Conservation (phyloP, 2,797 vertebrate genomes). For the Oreortyx pictus region DNA sequence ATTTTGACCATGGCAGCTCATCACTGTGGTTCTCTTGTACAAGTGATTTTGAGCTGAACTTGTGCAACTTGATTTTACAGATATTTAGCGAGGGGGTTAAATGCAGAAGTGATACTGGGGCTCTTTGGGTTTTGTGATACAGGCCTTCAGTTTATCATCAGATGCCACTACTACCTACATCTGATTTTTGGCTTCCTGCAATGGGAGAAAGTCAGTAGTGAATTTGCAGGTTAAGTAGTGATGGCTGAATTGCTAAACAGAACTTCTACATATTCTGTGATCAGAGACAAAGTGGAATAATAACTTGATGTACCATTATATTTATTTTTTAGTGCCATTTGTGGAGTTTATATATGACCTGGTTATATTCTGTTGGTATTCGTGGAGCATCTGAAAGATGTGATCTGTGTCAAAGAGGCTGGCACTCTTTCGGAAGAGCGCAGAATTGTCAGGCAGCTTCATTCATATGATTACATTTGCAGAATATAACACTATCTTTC, state of each 20-base stretch:
- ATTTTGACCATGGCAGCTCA: not conserved
- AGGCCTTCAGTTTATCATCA: not conserved
- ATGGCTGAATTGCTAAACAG: not conserved
- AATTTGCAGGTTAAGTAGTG: not conserved
- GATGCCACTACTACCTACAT: fast-evolving
- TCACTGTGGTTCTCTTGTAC: not conserved
- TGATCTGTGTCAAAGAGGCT: not conserved
- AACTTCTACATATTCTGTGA: fast-evolving
- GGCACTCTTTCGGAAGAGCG: slow-evolving; percentile 19
- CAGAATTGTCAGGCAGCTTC: slow-evolving; percentile 47
- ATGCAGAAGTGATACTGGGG: not conserved
- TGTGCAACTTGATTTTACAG: not conserved
- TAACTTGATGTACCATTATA: not conserved
- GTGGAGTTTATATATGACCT: fast-evolving
- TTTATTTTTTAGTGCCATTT: not conserved
- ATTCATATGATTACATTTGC: not conserved
- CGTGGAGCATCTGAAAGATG: not conserved
- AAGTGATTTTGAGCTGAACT: not conserved
- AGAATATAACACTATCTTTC: slow-evolving; percentile 35
- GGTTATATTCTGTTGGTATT: slow-evolving; percentile 33
- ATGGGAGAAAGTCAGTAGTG: not conserved
- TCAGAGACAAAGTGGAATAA: not conserved
- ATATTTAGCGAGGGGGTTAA: not conserved
- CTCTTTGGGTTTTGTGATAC: not conserved
- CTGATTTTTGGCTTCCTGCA: not conserved